Evolutionary conservation across 2,797 vertebrate genomes (phyloP), one percentile per base, ranked within the genome.

Genomic region (Chiloscyllium punctatum): DNA sequence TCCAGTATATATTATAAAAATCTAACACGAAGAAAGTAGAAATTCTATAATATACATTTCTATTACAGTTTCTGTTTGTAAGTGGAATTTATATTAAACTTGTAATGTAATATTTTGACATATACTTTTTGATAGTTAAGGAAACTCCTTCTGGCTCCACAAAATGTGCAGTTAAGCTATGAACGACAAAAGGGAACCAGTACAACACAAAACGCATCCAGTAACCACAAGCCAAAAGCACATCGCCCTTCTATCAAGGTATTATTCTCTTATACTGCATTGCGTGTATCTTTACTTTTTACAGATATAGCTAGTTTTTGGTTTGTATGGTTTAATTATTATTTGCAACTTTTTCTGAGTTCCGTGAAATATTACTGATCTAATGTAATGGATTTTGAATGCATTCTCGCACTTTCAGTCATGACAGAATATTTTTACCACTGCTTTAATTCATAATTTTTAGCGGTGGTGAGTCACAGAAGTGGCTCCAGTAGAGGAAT

Each of bases 111-210:
- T 92, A 69, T 68, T 92, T 37, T 92, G n/a, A 37, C 90, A 68
- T 92, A 68, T 92, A 92, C 96, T 96, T 97, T 97, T 97, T 96
- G 90, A 96, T 97, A 99, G 99, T 97, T 99, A 96, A 99, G 98
- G 98, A 99, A 98, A 97, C 98, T 99, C 96, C 98, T 99, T 96
- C 98, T 99, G 96, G 98, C 98, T 96, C 98, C 99, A 2, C 98
- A 98, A n/a, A 98, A 98, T 42, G 96, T 98, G 95, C 97, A 98
- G 77, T 95, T 97, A 0, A 97, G 97, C 97, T 97, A 97, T 33
- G 98, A 99, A 69, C 96, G 97, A 95, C 98, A 98, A 97, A 98
- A 98, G 97, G 98, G 99, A 0, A 98, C 98, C 96, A 97, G 96
- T 0, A 0, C 97, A 96, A 98, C 98, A 97, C 98, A 97, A 97